Conservation (phyloP, 2,888 invertebrate species). For the Phaedon cochleariae region DNA sequence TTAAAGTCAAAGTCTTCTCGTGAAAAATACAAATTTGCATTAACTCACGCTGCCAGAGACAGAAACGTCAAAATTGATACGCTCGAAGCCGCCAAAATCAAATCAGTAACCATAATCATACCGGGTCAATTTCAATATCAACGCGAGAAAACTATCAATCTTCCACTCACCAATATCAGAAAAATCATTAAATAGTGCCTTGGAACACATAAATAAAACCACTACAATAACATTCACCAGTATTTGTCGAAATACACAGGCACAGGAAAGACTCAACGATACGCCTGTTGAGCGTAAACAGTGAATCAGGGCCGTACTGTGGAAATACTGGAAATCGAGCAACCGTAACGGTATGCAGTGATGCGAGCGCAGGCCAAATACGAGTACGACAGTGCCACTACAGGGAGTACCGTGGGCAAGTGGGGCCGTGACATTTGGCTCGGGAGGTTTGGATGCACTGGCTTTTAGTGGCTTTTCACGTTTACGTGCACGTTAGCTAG, state of each 20-base stretch:
- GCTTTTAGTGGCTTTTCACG: conserved; percentile 13
- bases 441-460: conserved; percentile 22
- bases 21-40: conserved; percentile 24
- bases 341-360: conserved; percentile 37
- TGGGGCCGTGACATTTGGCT: conserved; percentile 30
- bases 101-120: background rate
- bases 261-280: conserved; percentile 56
- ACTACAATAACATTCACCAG: conserved; percentile 48
- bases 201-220: conserved; percentile 54
- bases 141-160: background rate
- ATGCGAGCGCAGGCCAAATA: conserved; percentile 17
- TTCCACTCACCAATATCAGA: conserved; percentile 51
- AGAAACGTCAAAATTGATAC: background rate
- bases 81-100: background rate
- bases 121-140: background rate
- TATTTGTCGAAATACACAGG: conserved; percentile 51
- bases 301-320: conserved; percentile 65
- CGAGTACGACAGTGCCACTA: no score
- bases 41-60: conserved; percentile 23
- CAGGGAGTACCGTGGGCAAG: conserved; percentile 12
- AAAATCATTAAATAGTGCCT: conserved; percentile 55
- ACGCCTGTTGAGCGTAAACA: conserved; percentile 69
- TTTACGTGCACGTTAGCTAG: no score
- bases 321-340: conserved; percentile 30
- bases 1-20: no score